Conservation (phyloP, 2,113 vertebrate species). For the Sardina pilchardus region DNA sequence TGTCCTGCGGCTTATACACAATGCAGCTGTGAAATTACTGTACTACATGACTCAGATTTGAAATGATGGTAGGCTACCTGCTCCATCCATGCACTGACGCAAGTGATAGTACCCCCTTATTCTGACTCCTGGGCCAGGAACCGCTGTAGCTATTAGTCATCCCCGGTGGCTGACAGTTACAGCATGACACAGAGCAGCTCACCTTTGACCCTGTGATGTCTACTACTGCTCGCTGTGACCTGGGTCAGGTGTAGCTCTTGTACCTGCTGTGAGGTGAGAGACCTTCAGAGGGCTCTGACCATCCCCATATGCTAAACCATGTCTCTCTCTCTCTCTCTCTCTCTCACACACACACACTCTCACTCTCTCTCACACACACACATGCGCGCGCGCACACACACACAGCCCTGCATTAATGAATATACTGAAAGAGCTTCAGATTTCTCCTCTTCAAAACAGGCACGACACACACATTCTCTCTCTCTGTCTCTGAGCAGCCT, state of each 20-base stretch:
- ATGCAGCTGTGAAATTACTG: too few species aligned
- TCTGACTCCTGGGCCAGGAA: neutral
- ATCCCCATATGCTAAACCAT: neutral
- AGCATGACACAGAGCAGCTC: neutral
- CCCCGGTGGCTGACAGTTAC: neutral
- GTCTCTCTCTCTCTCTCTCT: neutral
- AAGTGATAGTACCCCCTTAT: neutral
- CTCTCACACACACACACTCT: neutral
- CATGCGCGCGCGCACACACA: too few species aligned
- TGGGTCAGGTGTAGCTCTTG: neutral
- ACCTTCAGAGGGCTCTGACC: neutral
- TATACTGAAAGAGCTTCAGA: too few species aligned
- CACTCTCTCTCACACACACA: neutral
- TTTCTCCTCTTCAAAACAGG: neutral
- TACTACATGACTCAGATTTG: neutral
- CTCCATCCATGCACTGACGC: neutral
- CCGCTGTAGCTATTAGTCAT: neutral
- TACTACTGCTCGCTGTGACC: neutral
- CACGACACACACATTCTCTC: too few species aligned
- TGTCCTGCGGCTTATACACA: too few species aligned
- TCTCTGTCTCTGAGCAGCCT: neutral
- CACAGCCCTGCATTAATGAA: neutral
- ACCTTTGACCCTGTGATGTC: neutral
- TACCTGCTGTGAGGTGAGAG: neutral
- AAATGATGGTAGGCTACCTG: neutral